Percentiles rank a stretch among this genome's conserved stretches.
Conservation (phyloP, 2,888 invertebrate genomes). For the Ophraella communa region DNA sequence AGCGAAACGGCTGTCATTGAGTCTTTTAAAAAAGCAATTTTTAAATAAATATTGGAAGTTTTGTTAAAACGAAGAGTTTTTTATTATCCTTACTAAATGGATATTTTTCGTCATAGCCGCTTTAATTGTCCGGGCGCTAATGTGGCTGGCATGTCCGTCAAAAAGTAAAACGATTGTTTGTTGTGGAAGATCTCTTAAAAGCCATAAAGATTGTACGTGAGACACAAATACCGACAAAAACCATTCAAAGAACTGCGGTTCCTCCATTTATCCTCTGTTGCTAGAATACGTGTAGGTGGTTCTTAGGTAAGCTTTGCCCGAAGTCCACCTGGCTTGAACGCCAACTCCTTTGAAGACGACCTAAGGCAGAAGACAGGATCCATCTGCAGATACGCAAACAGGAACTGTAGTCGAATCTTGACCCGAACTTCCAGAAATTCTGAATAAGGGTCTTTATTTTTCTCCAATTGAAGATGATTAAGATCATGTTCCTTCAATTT, state of each 20-base stretch:
- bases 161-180: slow-evolving; percentile 25
- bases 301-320: slow-evolving; percentile 36
- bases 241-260: slow-evolving; percentile 37
- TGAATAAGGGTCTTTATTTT: slow-evolving; percentile 38
- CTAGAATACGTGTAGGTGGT: slow-evolving; percentile 41
- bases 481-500: slow-evolving; percentile 3
- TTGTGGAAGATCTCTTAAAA: slow-evolving; percentile 14
- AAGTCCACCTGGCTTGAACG: slow-evolving; percentile 42
- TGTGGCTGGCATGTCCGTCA: slow-evolving; percentile 35
- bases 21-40: too few species aligned
- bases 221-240: slow-evolving; percentile 29
- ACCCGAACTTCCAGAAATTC: slow-evolving; percentile 45
- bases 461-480: slow-evolving; percentile 44
- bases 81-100: slow-evolving; percentile 19
- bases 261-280: slow-evolving; percentile 48
- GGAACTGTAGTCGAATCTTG: slow-evolving; percentile 44
- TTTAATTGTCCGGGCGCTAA: slow-evolving; percentile 33
- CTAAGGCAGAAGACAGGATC: slow-evolving; percentile 40
- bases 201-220: slow-evolving; percentile 23
- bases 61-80: too few species aligned
- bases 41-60: too few species aligned
- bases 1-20: too few species aligned
- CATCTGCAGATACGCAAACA: slow-evolving; percentile 42
- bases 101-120: slow-evolving; percentile 28
- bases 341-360: slow-evolving; percentile 44